phyloP scores from a whole-genome alignment of 2,888 invertebrate genomes.

The Aphidoletes aphidimyza region DNA sequence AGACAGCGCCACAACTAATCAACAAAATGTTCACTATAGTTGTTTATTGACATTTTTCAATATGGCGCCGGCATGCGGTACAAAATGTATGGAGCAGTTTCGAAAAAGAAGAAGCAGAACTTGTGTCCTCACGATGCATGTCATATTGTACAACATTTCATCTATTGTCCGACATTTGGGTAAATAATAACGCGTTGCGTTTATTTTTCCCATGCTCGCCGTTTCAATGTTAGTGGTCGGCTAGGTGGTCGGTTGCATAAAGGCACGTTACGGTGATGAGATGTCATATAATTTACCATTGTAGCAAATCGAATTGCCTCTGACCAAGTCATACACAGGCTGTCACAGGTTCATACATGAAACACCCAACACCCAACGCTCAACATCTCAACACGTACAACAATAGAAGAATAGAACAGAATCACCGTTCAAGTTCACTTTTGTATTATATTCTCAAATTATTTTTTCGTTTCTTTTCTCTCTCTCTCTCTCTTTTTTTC shows the following conservation, averaged over 20 bases:
- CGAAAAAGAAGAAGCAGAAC: no score
- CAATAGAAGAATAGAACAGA: no score
- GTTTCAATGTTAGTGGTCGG: not conserved
- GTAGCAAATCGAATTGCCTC: not conserved
- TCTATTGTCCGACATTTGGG: no score
- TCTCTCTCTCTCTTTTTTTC: slow-evolving; percentile 8
- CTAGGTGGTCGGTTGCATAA: no score
- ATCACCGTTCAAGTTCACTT: no score
- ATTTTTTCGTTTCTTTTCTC: not conserved
- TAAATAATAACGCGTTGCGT: not conserved
- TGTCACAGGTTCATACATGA: not conserved
- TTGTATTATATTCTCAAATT: not conserved
- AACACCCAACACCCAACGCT: not conserved
- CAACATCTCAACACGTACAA: not conserved
- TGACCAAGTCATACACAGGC: not conserved
- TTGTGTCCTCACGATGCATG: no score
- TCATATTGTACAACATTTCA: no score
- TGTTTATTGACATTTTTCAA: not conserved
- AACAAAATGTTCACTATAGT: no score
- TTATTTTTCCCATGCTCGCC: not conserved
- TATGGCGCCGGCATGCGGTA: no score
- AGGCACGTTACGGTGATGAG: not conserved
- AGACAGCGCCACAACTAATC: no score
- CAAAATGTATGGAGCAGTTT: no score
- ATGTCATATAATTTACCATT: not conserved